Evolutionary conservation across 2,113 vertebrate genomes (phyloP), one percentile per base, ranked within the genome.

Genomic region (Anguilla rostrata): DNA sequence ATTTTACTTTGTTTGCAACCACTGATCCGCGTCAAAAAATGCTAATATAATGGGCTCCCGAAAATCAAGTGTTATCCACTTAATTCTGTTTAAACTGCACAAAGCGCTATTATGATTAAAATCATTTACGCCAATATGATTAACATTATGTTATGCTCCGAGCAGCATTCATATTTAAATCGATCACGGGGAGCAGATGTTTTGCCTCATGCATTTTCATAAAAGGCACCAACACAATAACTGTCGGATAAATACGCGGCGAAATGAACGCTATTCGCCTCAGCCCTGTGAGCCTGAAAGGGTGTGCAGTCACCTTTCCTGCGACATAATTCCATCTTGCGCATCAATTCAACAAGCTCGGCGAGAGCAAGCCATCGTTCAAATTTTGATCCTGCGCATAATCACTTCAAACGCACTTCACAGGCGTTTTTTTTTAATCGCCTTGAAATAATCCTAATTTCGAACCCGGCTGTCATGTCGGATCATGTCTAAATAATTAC

Each of bases 101-200:
- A 75, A 75, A 75, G 34, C 5, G 26, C 71, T 75, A 75, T 75
- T 75, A 34, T 75, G 71, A 75, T 75, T 75, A 75, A 75, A 75
- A 75, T 75, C 71, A 75, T 75, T 75, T n/a, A 75, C 34, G 71
- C 26, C 71, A 75, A 75, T 75, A 75, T 75, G n/a, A 75, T 75
- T 34, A 29, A 34, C 71, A 75, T 75, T 75, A 75, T 75, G 71
- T 34, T 75, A 34, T 34, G 71, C n/a, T 75, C 26, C 71, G 3
- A 29, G n/a, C 71, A 75, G n/a, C 71, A 75, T 75, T 75, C 71
- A 75, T 75, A 75, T 75, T 75, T 34, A 75, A 75, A 75, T 75
- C 34, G n/a, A 75, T 75, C n/a, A 26, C 11, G 26, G 9, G 26
- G n/a, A 75, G 71, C n/a, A 75, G 71, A 75, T 34, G 71, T 34